Conservation (phyloP, 2,888 invertebrate genomes). For the Cryptosula pallasiana region DNA sequence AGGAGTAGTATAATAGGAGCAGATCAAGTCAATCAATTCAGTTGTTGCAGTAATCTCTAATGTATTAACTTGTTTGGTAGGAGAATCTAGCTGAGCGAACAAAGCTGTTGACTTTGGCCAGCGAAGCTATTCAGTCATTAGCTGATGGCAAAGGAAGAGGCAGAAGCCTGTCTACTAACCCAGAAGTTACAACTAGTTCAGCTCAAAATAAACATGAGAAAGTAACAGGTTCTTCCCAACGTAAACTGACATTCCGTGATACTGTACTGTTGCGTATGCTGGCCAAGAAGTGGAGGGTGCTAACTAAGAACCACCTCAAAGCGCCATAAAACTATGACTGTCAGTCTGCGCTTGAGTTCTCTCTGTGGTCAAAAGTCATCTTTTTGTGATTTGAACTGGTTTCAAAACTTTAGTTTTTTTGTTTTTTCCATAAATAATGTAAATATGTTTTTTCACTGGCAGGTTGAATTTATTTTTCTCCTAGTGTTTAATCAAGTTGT, state of each 20-base stretch:
- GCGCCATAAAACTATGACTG: too few relatives aligned
- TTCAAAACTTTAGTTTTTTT: too few relatives aligned
- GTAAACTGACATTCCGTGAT: background rate
- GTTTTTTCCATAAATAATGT: too few relatives aligned
- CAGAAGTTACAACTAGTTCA: background rate
- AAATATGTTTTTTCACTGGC: too few relatives aligned
- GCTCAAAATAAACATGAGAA: background rate
- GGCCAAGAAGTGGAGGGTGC: background rate
- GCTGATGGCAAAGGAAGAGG: background rate
- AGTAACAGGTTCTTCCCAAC: background rate
- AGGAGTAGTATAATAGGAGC: too few relatives aligned
- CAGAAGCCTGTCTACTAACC: background rate
- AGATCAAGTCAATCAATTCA: too few relatives aligned
- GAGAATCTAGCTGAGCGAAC: background rate
- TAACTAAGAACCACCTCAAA: background rate
- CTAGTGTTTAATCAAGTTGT: too few relatives aligned
- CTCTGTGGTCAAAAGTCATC: too few relatives aligned
- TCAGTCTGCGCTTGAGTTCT: too few relatives aligned
- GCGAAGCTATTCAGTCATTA: background rate
- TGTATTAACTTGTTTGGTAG: background rate
- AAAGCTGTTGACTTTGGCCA: background rate
- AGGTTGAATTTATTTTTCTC: too few relatives aligned
- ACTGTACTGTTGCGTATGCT: background rate
- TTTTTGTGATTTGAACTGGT: too few relatives aligned
- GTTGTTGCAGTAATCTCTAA: too few relatives aligned